Evolutionary conservation across 1,140 invertebrate species (phyloP).

Genomic region (Prorops nasuta): DNA sequence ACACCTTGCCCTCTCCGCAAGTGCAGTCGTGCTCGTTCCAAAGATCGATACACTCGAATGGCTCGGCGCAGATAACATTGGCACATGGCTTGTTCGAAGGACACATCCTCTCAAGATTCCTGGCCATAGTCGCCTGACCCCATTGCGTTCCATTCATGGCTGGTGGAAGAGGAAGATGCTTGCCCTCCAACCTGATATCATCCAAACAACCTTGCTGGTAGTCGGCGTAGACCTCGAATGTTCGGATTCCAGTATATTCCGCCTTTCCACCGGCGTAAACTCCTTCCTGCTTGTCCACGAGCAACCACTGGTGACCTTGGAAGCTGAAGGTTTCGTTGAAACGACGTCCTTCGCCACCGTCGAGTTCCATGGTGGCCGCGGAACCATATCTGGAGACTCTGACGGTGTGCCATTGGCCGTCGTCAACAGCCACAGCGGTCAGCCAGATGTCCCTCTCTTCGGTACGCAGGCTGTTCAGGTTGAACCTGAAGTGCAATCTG

Average conservation of each 20-base stretch:
- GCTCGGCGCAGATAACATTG: slow-evolving; percentile 85
- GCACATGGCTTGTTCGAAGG: slow-evolving; percentile 91
- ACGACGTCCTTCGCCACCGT: slow-evolving; percentile 90
- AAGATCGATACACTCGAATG: slow-evolving; percentile 94
- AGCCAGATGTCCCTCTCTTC: slow-evolving; percentile 90
- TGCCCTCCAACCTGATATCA: slow-evolving; percentile 85
- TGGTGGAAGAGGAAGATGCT: slow-evolving; percentile 85
- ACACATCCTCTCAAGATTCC: slow-evolving; percentile 87
- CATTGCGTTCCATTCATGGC: slow-evolving; percentile 93
- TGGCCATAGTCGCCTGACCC: slow-evolving; percentile 88
- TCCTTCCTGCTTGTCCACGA: slow-evolving; percentile 92
- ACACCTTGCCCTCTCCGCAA: slow-evolving; percentile 89
- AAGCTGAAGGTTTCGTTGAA: slow-evolving; percentile 94
- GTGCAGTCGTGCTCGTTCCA: slow-evolving; percentile 98
- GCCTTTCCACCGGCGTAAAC: slow-evolving; percentile 94
- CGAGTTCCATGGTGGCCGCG: slow-evolving; percentile 88
- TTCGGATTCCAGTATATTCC: slow-evolving; percentile 87
- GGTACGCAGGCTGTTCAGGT: slow-evolving; percentile 85
- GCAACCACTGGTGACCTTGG: slow-evolving; percentile 85
- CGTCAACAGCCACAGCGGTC: slow-evolving; percentile 84
- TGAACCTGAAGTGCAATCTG: slow-evolving; percentile 86
- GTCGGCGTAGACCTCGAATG: slow-evolving; percentile 93
- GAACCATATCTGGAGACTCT: slow-evolving; percentile 87
- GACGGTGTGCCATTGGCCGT: slow-evolving; percentile 97
- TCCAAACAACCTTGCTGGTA: slow-evolving; percentile 88